Evolutionary conservation across 2,888 invertebrate genomes (phyloP).

Genomic region (Brachyptera putata): DNA sequence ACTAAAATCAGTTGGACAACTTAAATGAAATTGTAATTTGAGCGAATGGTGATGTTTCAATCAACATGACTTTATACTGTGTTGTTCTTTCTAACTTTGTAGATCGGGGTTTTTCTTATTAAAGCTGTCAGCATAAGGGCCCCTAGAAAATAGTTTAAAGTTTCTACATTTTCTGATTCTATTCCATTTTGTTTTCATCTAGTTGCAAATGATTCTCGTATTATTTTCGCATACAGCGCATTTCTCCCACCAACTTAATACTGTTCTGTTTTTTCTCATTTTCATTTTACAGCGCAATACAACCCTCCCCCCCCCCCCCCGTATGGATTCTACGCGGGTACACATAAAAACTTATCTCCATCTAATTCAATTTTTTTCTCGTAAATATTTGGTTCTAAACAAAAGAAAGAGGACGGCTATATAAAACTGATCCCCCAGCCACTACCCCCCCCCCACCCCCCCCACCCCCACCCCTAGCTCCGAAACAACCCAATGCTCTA

Average conservation of each 20-base stretch:
- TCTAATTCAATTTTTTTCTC: constrained; percentile 22
- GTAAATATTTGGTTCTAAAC: constrained; percentile 21
- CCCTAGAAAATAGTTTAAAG: background rate
- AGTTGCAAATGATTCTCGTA: background rate
- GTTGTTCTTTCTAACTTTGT: no score
- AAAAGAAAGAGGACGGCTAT: background rate
- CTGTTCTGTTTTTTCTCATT: background rate
- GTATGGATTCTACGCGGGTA: background rate
- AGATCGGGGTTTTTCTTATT: no score
- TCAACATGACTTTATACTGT: no score
- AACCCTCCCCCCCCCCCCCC: background rate
- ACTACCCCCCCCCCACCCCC: background rate
- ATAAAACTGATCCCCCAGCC: background rate
- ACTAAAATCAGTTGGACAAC: no score
- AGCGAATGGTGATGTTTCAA: no score
- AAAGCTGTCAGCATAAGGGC: background rate
- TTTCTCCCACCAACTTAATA: no score
- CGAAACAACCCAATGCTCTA: no score
- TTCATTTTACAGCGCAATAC: background rate
- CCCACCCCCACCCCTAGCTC: background rate
- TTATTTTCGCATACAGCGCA: background rate
- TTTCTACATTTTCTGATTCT: background rate
- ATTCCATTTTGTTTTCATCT: background rate
- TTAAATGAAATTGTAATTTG: no score
- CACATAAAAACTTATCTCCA: constrained; percentile 21